phyloP scores from a whole-genome alignment of 2,888 invertebrate species.

The Parelbella ahira region DNA sequence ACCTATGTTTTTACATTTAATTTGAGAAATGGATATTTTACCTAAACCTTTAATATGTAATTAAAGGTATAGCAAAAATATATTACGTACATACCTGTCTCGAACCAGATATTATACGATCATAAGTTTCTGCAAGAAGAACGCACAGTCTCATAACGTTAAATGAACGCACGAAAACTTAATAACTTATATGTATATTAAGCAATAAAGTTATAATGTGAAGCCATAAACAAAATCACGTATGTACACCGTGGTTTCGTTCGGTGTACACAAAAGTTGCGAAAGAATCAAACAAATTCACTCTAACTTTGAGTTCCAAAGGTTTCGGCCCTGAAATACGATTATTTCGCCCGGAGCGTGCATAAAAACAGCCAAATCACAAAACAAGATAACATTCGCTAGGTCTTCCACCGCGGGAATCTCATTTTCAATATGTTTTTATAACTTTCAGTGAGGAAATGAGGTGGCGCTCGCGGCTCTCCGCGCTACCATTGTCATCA shows the following conservation, averaged over 20 bases:
- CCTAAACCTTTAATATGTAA: no score
- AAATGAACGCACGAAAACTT: no score
- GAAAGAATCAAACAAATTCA: slow-evolving; percentile 17
- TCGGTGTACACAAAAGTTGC: slow-evolving; percentile 15
- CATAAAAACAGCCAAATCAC: slow-evolving; percentile 76
- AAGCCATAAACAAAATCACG: slow-evolving; percentile 9
- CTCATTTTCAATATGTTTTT: slow-evolving; percentile 81
- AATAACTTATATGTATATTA: no score
- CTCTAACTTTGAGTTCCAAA: slow-evolving; percentile 27
- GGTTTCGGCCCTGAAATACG: slow-evolving; percentile 48
- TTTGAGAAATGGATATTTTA: no score
- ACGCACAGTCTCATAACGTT: no score
- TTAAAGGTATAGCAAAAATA: no score
- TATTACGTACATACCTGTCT: no score
- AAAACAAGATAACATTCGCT: slow-evolving; percentile 77
- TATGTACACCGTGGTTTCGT: no score
- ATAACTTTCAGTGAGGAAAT: slow-evolving; percentile 79
- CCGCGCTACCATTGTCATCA: slow-evolving; percentile 71
- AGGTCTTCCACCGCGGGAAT: slow-evolving; percentile 69
- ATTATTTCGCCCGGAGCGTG: slow-evolving; percentile 57
- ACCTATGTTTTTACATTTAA: no score
- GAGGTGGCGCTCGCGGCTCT: slow-evolving; percentile 72
- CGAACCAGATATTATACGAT: no score
- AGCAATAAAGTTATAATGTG: background rate
- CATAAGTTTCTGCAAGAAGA: no score